These are phyloP conservation scores for Phylloscopus whistleri DNA, from an alignment of 2,113 vertebrate genomes.

Conservation along the genomic window DNA sequence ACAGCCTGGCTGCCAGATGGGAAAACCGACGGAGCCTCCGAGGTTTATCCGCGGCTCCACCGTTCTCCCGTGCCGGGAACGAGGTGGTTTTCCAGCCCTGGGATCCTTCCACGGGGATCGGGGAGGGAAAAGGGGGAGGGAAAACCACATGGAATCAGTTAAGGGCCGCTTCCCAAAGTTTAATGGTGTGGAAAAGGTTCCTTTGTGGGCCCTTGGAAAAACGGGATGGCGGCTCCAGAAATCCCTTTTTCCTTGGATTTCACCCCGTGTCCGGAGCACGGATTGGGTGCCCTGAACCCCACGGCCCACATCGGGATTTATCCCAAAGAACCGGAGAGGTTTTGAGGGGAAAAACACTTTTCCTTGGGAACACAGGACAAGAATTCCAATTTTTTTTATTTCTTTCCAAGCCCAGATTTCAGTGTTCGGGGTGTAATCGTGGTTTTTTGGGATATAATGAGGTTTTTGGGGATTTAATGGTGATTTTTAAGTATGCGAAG, in stretches of 20 bases:
- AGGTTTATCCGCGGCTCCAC: conserved; percentile 45
- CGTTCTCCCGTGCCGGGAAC: conserved; percentile 29
- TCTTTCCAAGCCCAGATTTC: neutral
- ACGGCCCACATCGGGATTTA: rapidly evolving
- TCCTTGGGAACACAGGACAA: rapidly evolving
- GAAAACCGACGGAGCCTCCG: conserved; percentile 58
- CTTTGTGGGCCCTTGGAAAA: conserved; percentile 57
- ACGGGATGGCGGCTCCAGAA: neutral
- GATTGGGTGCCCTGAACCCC: neutral
- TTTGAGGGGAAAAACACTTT: rapidly evolving
- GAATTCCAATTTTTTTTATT: rapidly evolving
- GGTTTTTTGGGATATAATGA: too few species aligned
- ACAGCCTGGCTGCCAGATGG: conserved; percentile 79
- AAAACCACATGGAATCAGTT: conserved; percentile 70
- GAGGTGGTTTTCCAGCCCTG: conserved; percentile 69
- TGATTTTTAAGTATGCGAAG: neutral
- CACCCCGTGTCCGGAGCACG: rapidly evolving
- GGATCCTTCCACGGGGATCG: conserved; percentile 48
- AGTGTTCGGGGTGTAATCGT: neutral
- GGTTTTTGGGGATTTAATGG: neutral
- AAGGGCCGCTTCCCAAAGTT: conserved; percentile 64
- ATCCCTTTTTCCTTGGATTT: neutral
- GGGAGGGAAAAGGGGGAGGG: neutral
- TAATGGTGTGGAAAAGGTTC: conserved; percentile 58
- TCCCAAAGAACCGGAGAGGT: neutral